These are phyloP conservation scores for Linyphia triangularis DNA, from an alignment of 2,888 invertebrate genomes.

Conservation along the genomic window DNA sequence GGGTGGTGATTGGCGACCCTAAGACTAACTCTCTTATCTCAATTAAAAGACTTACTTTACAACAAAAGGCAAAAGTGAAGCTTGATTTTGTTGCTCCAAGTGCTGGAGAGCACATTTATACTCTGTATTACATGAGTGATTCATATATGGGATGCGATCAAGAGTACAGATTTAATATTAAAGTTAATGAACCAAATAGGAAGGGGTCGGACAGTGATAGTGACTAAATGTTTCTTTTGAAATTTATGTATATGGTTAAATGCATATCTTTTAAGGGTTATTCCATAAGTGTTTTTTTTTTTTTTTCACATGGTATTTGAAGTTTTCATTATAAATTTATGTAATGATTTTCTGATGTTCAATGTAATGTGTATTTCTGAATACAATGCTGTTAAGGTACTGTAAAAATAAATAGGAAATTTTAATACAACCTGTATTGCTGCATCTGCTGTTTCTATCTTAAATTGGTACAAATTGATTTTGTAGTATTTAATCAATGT, in stretches of 20 bases:
- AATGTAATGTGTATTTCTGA: background rate
- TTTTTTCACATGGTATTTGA: background rate
- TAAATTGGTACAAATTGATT: too few species aligned
- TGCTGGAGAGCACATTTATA: slow-evolving; percentile 89
- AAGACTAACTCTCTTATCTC: slow-evolving; percentile 95
- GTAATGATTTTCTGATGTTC: background rate
- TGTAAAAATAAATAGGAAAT: background rate
- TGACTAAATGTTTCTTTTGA: slow-evolving; percentile 66
- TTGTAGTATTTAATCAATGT: too few species aligned
- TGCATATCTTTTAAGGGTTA: background rate
- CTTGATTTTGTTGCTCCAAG: slow-evolving; percentile 96
- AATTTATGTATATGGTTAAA: background rate
- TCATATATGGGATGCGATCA: slow-evolving; percentile 99
- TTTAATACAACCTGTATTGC: too few species aligned
- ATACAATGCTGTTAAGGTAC: background rate
- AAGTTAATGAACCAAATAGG: slow-evolving; percentile 84
- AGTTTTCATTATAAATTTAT: background rate
- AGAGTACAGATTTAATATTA: slow-evolving; percentile 95
- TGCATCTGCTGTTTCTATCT: too few species aligned
- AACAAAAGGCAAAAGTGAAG: slow-evolving; percentile 92
- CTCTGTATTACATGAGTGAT: slow-evolving; percentile 99
- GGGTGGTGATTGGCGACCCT: slow-evolving; percentile 99
- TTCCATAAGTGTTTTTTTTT: background rate
- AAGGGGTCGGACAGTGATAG: slow-evolving; percentile 77
- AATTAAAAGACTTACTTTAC: slow-evolving; percentile 96